Base-by-base conservation (phyloP, 30 jellyfish, hydroid and myxozoan species). In the Catostylus mosaicus region DNA sequence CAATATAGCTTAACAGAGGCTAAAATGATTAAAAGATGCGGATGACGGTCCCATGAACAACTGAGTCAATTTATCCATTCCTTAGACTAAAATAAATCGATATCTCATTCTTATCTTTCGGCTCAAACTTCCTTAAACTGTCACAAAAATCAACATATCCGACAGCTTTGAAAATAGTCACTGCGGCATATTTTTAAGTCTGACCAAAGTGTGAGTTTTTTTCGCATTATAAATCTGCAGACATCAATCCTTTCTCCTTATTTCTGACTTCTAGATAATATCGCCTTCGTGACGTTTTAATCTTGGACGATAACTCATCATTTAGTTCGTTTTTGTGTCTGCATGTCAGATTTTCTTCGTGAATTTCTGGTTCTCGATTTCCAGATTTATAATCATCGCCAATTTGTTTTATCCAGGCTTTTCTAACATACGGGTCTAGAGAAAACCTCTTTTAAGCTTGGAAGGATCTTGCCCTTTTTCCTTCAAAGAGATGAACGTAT, bases 51-150 rank as follows among this genome's bases (percentile, higher is more conserved):
- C 71, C 12, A 9, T 24, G 24, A 59, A 59, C 71, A 6, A n/a
- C 71, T 24, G 3, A 59, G 40, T 27, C 71, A 18, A 22, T 27
- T 59, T 52, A 59, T 10, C 19, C 63, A 50, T 10, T 10, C 24
- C 20, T 8, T 10, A 10, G 63, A 3, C 20, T 50, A 50, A 50
- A 2, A 10, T 72, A 70, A 26, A 24, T 56, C 66, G 52, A 48
- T 43, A 54, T 72, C 62, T 72, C 43, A 72, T 57, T 37, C 8
- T 70, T 14, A 72, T 72, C 69, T 57, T 37, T 37, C 23, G 84
- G 8, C 35, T 57, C 71, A 30, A 7, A 51, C 59, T 48, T 37
- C 70, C 84, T 46, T 29, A 46, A 22, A 72, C 70, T 30, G 84
- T 72, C 69, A 72, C 71, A 72, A 23, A 48, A 54, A 27, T 48